These are phyloP conservation scores for Xylocopa sonorina DNA, from an alignment of 1,140 invertebrate genomes.

Conservation along the genomic window DNA sequence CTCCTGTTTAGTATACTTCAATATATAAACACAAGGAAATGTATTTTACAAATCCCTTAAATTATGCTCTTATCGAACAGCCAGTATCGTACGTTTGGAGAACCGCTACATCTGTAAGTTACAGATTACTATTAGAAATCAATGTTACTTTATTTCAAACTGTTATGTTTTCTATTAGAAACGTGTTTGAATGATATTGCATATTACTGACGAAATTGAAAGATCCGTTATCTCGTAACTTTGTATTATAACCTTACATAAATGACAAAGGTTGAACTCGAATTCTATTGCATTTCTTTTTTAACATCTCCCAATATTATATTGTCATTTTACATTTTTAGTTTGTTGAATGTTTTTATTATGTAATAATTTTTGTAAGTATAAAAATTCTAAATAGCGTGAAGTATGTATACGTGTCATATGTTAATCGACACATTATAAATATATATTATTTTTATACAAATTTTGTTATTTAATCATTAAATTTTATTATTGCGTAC, in stretches of 20 bases:
- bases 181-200: not conserved
- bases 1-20: too few relatives aligned
- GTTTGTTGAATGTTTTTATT: too few relatives aligned
- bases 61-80: slow-evolving; percentile 53
- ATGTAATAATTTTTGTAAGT: too few relatives aligned
- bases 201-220: not conserved
- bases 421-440: too few relatives aligned
- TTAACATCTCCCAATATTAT: too few relatives aligned
- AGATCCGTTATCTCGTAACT: too few relatives aligned
- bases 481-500: not conserved
- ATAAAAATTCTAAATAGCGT: too few relatives aligned
- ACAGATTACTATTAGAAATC: not conserved
- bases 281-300: too few relatives aligned
- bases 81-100: slow-evolving; percentile 54
- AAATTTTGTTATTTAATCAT: not conserved
- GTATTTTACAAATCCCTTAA: slow-evolving; percentile 36
- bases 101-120: slow-evolving; percentile 66
- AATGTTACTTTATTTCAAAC: not conserved
- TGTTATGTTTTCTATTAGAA: not conserved
- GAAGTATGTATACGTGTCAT: too few relatives aligned
- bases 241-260: not conserved
- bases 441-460: too few relatives aligned
- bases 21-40: not conserved
- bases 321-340: too few relatives aligned
- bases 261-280: too few relatives aligned